Conservation (phyloP, 2,113 vertebrate genomes). For the Tursiops truncatus region DNA sequence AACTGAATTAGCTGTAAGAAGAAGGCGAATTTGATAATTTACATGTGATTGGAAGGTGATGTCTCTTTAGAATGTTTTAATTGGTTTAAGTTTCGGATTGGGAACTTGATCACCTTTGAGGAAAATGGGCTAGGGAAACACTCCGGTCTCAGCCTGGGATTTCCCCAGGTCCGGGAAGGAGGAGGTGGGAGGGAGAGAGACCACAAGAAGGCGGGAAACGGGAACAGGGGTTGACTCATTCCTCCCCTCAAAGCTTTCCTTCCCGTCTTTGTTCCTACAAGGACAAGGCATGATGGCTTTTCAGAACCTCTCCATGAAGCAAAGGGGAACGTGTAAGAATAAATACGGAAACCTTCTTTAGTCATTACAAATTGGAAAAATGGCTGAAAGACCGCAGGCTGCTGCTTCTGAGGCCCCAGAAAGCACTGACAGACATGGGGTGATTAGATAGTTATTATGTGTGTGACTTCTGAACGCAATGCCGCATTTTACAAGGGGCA, state of each 20-base stretch:
- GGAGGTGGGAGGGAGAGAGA: too few relatives aligned
- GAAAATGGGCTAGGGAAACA: background rate
- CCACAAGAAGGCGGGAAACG: background rate
- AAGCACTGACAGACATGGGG: background rate
- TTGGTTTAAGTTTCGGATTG: slow-evolving; percentile 2
- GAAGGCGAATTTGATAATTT: background rate
- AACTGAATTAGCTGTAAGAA: background rate
- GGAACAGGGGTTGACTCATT: rapidly evolving
- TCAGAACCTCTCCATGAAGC: background rate
- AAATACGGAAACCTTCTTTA: background rate
- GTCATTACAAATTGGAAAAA: background rate
- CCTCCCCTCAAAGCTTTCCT: background rate
- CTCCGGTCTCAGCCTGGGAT: background rate
- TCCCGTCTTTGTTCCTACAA: background rate
- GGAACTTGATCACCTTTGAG: background rate
- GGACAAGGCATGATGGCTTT: background rate
- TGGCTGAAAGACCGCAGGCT: background rate
- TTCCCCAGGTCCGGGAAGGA: background rate
- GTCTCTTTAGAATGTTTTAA: background rate
- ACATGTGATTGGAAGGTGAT: background rate
- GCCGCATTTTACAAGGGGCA: background rate
- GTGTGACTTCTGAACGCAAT: background rate
- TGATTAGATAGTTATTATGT: background rate
- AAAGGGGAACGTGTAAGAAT: background rate
- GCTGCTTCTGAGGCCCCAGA: background rate